Evolutionary conservation across 2,797 vertebrate species (phyloP).

Genomic region (Thunnus albacares): DNA sequence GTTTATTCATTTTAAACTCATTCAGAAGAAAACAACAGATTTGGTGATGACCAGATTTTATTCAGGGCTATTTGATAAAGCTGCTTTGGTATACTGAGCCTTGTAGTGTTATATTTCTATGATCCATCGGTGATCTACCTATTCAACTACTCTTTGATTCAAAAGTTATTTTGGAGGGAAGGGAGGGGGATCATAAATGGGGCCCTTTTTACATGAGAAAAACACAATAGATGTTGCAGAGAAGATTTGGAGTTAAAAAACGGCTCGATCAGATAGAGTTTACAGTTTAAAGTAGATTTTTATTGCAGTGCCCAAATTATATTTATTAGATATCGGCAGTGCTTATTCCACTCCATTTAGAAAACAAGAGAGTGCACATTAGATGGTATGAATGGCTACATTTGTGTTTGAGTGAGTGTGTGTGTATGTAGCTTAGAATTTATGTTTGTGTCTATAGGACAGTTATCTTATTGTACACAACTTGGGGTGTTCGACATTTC

Average conservation of each 20-base stretch:
- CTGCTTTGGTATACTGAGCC: not conserved
- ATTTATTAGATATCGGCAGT: slow-evolving; percentile 57
- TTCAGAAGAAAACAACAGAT: not conserved
- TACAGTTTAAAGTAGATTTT: not conserved
- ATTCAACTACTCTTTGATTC: slow-evolving; percentile 1
- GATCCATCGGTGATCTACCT: not conserved
- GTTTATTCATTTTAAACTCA: slow-evolving; percentile 7
- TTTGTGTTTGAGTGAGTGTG: slow-evolving; percentile 79
- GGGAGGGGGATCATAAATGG: not conserved
- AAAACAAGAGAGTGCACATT: slow-evolving; percentile 60
- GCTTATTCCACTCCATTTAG: slow-evolving; percentile 84
- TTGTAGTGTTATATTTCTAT: slow-evolving; percentile 4
- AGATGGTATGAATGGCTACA: slow-evolving; percentile 78
- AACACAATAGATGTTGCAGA: not conserved
- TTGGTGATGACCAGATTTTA: slow-evolving; percentile 1
- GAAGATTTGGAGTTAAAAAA: slow-evolving; percentile 5
- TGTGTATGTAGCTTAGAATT: slow-evolving; percentile 81
- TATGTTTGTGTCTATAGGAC: slow-evolving; percentile 91
- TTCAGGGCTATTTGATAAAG: not conserved
- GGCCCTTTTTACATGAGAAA: slow-evolving; percentile 1
- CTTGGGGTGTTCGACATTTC: slow-evolving; percentile 99
- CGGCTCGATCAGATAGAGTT: not conserved
- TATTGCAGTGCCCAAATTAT: slow-evolving; percentile 22
- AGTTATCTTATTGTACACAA: slow-evolving; percentile 99
- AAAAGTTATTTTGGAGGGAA: not conserved